phyloP scores from a whole-genome alignment of 2,113 vertebrate species.

The Leucopsar rothschildi region DNA sequence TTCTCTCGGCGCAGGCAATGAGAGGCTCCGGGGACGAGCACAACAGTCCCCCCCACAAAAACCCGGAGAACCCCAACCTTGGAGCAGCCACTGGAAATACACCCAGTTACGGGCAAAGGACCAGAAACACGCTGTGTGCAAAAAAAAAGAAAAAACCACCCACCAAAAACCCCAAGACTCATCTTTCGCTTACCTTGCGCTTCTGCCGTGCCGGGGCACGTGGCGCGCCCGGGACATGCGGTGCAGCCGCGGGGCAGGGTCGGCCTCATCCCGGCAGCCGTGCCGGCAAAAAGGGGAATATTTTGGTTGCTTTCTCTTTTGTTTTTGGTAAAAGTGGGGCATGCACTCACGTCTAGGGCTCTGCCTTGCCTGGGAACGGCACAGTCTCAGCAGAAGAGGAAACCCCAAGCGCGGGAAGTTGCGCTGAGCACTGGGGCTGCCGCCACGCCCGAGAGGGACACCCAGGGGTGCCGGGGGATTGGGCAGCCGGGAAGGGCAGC shows the following conservation, averaged over 20 bases:
- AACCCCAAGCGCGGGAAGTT: not conserved
- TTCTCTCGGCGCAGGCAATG: not conserved
- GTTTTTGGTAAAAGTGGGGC: not conserved
- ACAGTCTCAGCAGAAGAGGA: not conserved
- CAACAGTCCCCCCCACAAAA: rapidly evolving
- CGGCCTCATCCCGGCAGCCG: not conserved
- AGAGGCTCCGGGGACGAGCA: rapidly evolving
- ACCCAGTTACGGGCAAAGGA: not conserved
- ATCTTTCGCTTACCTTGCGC: not conserved
- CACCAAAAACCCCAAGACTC: not conserved
- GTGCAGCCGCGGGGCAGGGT: not conserved
- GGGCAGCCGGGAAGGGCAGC: not conserved
- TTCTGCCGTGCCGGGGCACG: not conserved
- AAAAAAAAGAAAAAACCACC: not conserved
- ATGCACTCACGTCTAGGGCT: rapidly evolving
- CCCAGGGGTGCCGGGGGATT: rapidly evolving
- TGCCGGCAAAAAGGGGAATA: not conserved
- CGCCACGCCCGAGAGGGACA: not conserved
- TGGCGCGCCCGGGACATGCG: not conserved
- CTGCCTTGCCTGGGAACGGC: not conserved
- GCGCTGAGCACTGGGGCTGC: not conserved
- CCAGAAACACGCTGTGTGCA: rapidly evolving
- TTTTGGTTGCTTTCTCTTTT: slow-evolving; percentile 38
- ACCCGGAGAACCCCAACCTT: not conserved
- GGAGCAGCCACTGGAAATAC: not conserved